Evolutionary conservation across 2,113 vertebrate genomes (phyloP).

Genomic region (Crotophaga sulcirostris): DNA sequence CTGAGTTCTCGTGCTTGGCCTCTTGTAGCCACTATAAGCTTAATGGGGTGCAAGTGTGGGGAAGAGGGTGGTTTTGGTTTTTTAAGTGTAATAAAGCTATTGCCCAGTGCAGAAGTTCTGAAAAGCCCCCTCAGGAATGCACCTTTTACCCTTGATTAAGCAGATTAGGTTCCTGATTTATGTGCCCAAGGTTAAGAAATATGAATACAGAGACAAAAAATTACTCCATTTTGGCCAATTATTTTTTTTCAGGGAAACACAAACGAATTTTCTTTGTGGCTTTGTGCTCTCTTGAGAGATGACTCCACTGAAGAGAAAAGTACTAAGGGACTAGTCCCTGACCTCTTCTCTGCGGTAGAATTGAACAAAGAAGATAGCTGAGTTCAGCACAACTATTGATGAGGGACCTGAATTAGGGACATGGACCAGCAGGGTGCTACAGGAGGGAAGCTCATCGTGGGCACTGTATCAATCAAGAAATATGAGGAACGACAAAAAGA

Average conservation of each 20-base stretch:
- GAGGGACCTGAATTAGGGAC: background rate
- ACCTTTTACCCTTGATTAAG: background rate
- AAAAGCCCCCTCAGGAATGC: background rate
- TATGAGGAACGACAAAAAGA: background rate
- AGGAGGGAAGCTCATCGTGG: background rate
- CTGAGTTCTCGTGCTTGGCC: background rate
- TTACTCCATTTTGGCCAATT: background rate
- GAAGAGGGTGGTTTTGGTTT: accelerated
- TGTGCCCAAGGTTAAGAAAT: background rate
- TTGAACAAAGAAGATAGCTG: background rate
- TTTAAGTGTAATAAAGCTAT: background rate
- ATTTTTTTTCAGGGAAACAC: background rate
- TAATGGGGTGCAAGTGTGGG: background rate
- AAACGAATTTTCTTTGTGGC: background rate
- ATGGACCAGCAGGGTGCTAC: background rate
- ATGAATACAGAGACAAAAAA: background rate
- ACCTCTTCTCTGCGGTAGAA: background rate
- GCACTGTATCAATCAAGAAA: background rate
- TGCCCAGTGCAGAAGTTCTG: background rate
- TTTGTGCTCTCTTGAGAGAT: background rate
- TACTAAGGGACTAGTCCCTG: background rate
- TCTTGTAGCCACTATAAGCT: background rate
- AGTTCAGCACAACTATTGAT: background rate
- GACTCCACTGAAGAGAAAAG: background rate
- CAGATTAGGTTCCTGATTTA: background rate